These are phyloP conservation scores for Gopherus evgoodei DNA, from an alignment of 2,113 vertebrate species.

Conservation along the genomic window DNA sequence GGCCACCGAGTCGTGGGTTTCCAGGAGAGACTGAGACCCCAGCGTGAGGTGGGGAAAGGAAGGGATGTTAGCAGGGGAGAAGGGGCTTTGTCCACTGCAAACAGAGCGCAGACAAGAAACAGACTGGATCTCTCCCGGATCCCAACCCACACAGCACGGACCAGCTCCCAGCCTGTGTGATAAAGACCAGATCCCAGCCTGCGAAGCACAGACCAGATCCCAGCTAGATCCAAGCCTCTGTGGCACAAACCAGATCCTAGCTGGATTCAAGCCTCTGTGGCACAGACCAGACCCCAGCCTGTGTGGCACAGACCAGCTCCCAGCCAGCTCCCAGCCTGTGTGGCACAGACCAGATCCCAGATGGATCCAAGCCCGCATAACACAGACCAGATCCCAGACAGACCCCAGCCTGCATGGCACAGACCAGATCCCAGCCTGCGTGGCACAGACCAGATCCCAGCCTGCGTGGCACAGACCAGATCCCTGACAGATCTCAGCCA, in stretches of 20 bases:
- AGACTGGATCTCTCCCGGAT: neutral
- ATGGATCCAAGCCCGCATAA: too few relatives aligned
- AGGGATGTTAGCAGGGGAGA: neutral
- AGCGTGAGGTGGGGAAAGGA: neutral
- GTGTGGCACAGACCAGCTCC: neutral
- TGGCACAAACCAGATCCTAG: neutral
- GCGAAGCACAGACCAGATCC: neutral
- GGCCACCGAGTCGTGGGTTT: constrained; percentile 95
- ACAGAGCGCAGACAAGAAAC: neutral
- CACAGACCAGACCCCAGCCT: neutral
- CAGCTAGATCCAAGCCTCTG: too few relatives aligned
- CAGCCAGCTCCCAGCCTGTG: neutral
- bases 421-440: too few relatives aligned
- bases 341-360: too few relatives aligned
- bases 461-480: neutral
- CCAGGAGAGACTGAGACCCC: constrained; percentile 88
- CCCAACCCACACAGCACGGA: neutral
- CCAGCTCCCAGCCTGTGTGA: neutral
- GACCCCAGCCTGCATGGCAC: too few relatives aligned
- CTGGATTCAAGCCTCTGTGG: too few relatives aligned
- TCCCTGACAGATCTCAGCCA: neutral
- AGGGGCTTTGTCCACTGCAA: neutral
- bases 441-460: neutral
- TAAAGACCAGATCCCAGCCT: too few relatives aligned
- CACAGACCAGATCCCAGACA: neutral